Conservation (phyloP, 2,888 invertebrate species). For the Plutella xylostella region DNA sequence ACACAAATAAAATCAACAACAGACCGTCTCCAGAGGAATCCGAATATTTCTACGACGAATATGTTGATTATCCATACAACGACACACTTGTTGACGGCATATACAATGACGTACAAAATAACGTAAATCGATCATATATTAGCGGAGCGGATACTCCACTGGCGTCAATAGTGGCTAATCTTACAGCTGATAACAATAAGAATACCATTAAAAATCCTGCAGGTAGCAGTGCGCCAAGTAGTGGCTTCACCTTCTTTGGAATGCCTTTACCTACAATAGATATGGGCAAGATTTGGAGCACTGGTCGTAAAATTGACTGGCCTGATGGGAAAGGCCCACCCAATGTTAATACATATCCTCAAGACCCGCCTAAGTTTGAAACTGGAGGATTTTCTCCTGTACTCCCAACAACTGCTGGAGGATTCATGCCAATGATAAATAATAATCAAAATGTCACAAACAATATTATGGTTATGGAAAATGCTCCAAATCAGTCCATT, state of each 20-base stretch:
- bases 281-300: slow-evolving; percentile 74
- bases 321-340: slow-evolving; percentile 42
- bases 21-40: slow-evolving; percentile 80
- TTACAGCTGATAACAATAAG: slow-evolving; percentile 26
- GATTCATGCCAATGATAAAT: slow-evolving; percentile 76
- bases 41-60: slow-evolving; percentile 87
- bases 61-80: slow-evolving; percentile 81
- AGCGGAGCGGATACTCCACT: slow-evolving; percentile 65
- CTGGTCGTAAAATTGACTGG: slow-evolving; percentile 59
- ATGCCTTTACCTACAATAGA: slow-evolving; percentile 82
- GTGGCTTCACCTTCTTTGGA: slow-evolving; percentile 86
- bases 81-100: slow-evolving; percentile 61
- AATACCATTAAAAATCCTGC: slow-evolving; percentile 40
- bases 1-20: slow-evolving; percentile 47
- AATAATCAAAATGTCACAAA: slow-evolving; percentile 36
- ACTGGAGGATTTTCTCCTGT: slow-evolving; percentile 83
- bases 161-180: slow-evolving; percentile 45
- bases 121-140: slow-evolving; percentile 45
- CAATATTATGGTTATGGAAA: slow-evolving; percentile 21
- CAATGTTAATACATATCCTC: slow-evolving; percentile 39
- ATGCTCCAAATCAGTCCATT: neutral
- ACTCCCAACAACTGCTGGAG: slow-evolving; percentile 76
- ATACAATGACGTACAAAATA: slow-evolving; percentile 40
- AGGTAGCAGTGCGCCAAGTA: slow-evolving; percentile 57
- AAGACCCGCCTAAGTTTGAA: slow-evolving; percentile 74